Evolutionary conservation across 2,113 vertebrate genomes (phyloP).

Genomic region (Oxyura jamaicensis): DNA sequence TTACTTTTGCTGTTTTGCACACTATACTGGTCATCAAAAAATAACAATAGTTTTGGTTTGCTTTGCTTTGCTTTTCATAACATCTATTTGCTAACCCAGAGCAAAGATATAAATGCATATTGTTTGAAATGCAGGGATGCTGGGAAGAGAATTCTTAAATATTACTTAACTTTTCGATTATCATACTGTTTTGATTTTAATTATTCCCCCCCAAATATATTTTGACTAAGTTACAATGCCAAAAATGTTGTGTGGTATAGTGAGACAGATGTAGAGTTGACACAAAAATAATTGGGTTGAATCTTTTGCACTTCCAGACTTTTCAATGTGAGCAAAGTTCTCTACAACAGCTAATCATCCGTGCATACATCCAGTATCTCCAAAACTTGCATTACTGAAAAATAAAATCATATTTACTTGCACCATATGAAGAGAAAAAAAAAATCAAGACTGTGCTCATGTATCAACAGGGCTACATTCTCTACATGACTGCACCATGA

Average conservation of each 20-base stretch:
- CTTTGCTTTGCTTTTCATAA: neutral
- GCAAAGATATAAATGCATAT: neutral
- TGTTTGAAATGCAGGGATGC: neutral
- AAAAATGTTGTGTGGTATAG: neutral
- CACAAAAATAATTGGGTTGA: constrained; percentile 8
- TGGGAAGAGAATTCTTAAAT: neutral
- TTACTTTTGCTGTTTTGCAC: constrained; percentile 64
- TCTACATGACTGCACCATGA: neutral
- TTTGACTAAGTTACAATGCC: neutral
- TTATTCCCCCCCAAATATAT: neutral
- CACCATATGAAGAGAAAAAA: neutral
- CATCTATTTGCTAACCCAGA: neutral
- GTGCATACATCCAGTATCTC: neutral
- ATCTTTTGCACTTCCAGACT: neutral
- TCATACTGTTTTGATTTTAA: neutral
- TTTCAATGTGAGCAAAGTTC: neutral
- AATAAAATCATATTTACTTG: neutral
- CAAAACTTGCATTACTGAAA: neutral
- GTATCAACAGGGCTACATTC: neutral
- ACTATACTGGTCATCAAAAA: constrained; percentile 48
- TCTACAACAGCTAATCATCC: neutral
- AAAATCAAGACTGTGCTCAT: neutral
- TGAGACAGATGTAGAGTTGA: neutral
- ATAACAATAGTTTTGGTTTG: neutral
- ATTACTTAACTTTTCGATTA: constrained; percentile 3